Percentiles rank a stretch among this genome's conserved stretches.
Evolutionary conservation across 2,113 vertebrate genomes (phyloP).

Genomic region (Choloepus hoffmanni): DNA sequence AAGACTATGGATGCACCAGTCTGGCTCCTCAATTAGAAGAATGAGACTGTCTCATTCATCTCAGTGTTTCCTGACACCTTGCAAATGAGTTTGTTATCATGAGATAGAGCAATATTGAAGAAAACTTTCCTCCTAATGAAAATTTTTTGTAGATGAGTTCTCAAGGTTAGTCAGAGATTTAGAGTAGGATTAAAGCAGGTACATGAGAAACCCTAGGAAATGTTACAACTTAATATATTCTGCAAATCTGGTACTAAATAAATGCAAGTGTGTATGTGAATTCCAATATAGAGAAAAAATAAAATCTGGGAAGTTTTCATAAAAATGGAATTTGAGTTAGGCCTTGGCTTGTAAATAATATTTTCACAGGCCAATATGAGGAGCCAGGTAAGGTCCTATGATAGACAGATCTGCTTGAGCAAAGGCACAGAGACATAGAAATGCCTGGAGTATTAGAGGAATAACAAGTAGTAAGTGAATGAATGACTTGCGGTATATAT

Average conservation of each 20-base stretch:
- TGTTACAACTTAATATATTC: conserved; percentile 26
- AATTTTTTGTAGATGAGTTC: conserved; percentile 7
- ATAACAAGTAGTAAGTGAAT: not conserved
- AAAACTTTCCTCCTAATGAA: conserved; percentile 2
- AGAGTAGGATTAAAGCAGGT: not conserved
- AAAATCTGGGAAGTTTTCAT: not conserved
- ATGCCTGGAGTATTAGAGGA: not conserved
- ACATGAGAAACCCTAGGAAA: not conserved
- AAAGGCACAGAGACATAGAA: not conserved
- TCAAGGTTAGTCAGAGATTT: conserved; percentile 12
- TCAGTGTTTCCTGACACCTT: not conserved
- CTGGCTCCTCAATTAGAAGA: conserved; percentile 18
- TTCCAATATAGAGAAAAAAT: not conserved
- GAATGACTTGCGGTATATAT: not conserved
- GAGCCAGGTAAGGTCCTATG: not conserved
- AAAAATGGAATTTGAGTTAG: not conserved
- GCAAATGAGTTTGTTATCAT: not conserved
- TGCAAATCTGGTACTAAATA: conserved; percentile 38
- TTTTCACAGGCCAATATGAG: not conserved
- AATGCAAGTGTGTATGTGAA: not conserved
- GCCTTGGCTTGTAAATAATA: conserved; percentile 13
- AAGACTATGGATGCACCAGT: not conserved
- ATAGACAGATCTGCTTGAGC: not conserved
- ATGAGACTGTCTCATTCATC: conserved; percentile 10
- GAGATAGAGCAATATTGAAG: not conserved